Conservation (phyloP, 92 coral and sea anemone genomes). For the Palythoa grandis region DNA sequence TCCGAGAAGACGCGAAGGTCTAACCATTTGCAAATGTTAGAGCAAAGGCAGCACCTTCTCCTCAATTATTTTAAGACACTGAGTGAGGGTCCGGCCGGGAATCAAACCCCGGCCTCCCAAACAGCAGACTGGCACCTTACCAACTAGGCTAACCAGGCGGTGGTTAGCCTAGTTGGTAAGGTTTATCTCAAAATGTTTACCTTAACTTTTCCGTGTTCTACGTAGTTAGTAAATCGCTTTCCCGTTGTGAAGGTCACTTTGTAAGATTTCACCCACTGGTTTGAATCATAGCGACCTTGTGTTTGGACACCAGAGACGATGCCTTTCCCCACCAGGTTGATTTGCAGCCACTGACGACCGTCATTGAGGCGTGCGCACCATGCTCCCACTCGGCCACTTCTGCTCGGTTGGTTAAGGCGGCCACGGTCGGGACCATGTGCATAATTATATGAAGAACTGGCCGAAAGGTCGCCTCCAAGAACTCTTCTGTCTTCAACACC, state of each 20-base stretch:
- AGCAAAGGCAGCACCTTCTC: no score
- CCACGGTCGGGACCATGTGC: constrained; percentile 72
- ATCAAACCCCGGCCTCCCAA: no score
- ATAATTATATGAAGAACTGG: constrained; percentile 59
- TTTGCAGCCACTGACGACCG: constrained; percentile 64
- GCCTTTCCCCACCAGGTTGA: constrained; percentile 57
- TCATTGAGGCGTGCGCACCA: constrained; percentile 68
- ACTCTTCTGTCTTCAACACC: constrained; percentile 71
- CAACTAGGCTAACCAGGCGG: no score
- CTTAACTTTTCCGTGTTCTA: constrained; percentile 68
- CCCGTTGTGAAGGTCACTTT: constrained; percentile 58
- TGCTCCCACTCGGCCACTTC: constrained; percentile 60
- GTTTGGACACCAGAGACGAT: constrained; percentile 69
- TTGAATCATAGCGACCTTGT: constrained; percentile 68
- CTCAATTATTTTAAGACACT: no score
- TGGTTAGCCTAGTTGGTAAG: no score
- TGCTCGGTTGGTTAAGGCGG: constrained; percentile 55
- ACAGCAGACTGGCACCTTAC: no score
- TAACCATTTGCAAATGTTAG: no score
- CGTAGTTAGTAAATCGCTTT: constrained; percentile 50
- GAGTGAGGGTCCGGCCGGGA: no score
- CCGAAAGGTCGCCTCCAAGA: constrained; percentile 63
- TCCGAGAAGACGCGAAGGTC: no score
- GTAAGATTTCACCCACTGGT: constrained; percentile 70
- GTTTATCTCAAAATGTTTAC: constrained; percentile 13